Evolutionary conservation across 2,113 vertebrate genomes (phyloP).

Genomic region (Tricholaema leucomelas): DNA sequence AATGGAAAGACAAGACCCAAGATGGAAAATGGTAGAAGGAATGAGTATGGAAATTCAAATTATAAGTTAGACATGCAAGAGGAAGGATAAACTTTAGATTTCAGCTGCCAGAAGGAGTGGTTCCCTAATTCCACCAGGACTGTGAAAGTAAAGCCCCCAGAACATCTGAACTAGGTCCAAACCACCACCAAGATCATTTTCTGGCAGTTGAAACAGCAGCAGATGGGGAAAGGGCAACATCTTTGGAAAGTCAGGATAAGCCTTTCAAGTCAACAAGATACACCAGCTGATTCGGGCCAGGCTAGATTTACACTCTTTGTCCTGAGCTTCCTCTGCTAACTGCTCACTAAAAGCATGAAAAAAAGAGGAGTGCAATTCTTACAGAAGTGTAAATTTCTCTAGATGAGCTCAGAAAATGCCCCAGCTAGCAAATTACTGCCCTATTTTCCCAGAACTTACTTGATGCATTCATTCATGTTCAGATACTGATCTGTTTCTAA

Average conservation of each 20-base stretch:
- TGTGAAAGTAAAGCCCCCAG: background rate
- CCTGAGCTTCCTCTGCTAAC: background rate
- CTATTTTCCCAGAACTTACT: background rate
- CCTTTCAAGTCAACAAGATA: background rate
- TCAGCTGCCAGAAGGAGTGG: background rate
- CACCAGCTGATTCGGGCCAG: background rate
- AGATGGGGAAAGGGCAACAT: slow-evolving; percentile 14
- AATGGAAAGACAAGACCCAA: background rate
- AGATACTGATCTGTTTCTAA: background rate
- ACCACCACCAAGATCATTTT: background rate
- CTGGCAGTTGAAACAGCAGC: background rate
- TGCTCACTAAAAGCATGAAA: background rate
- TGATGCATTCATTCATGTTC: background rate
- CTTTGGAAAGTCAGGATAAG: background rate
- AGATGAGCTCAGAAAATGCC: background rate
- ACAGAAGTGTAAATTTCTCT: background rate
- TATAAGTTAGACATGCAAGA: background rate
- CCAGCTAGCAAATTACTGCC: background rate
- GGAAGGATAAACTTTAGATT: background rate
- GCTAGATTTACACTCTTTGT: background rate
- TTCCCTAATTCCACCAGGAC: background rate
- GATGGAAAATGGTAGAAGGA: background rate
- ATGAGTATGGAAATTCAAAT: background rate
- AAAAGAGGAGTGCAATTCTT: background rate
- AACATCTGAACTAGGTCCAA: background rate